Percentiles rank a stretch among this genome's conserved stretches.
These are phyloP conservation scores for Hyppa rectilinea DNA, from an alignment of 2,888 invertebrate genomes.

Conservation along the genomic window DNA sequence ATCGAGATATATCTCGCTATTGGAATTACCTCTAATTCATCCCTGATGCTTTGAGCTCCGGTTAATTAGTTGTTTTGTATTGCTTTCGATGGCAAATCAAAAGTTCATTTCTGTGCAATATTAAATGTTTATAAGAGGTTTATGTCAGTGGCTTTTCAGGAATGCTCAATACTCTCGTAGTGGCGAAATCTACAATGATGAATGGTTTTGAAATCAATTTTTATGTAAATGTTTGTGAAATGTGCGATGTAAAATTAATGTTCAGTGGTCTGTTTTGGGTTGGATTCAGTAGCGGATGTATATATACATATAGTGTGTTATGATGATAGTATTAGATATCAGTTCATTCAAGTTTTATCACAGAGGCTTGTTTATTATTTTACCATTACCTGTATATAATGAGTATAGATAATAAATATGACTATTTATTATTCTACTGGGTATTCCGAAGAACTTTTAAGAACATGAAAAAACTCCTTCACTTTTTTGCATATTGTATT, in stretches of 20 bases:
- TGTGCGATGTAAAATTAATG: background rate
- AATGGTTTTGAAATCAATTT: constrained; percentile 1
- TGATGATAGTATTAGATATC: background rate
- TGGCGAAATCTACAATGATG: too few species aligned
- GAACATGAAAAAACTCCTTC: too few species aligned
- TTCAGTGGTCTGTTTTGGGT: too few species aligned
- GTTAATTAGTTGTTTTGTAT: constrained; percentile 39
- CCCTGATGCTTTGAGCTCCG: constrained; percentile 21
- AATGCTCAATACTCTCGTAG: background rate
- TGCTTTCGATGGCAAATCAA: constrained; percentile 24
- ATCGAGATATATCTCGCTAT: constrained; percentile 32
- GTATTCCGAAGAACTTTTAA: too few species aligned
- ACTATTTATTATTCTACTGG: too few species aligned
- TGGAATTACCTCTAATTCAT: constrained; percentile 38
- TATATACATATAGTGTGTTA: background rate
- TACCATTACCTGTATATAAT: too few species aligned
- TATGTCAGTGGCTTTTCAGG: background rate
- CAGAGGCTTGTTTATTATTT: too few species aligned
- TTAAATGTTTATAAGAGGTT: background rate
- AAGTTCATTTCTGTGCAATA: background rate
- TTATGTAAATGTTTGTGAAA: background rate
- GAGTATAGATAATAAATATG: too few species aligned
- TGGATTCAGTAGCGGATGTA: background rate
- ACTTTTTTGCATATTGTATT: too few species aligned
- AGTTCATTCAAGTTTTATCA: background rate